phyloP scores from a whole-genome alignment of 2,888 invertebrate genomes.

The Cantharis nigra region DNA sequence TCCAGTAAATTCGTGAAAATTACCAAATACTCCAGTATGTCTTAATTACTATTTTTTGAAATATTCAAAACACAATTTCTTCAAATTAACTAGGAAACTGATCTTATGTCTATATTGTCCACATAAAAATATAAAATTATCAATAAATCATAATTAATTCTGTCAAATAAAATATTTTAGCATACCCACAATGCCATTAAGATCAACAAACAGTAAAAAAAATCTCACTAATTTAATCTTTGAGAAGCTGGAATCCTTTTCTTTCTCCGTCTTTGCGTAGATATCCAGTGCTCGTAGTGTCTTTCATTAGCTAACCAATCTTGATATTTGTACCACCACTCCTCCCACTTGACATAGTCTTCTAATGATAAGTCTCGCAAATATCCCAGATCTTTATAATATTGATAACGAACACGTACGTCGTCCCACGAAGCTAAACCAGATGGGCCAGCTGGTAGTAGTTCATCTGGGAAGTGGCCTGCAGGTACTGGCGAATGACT shows the following conservation, averaged over 20 bases:
- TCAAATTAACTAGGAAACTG: background rate
- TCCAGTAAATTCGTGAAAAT: background rate
- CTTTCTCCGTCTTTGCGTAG: conserved; percentile 52
- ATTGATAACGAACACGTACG: conserved; percentile 83
- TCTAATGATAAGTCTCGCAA: conserved; percentile 76
- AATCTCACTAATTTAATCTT: conserved; percentile 48
- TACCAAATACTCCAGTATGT: background rate
- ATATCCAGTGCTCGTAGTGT: conserved; percentile 74
- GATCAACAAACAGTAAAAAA: background rate
- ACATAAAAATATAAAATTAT: background rate
- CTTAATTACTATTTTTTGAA: background rate
- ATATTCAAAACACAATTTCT: background rate
- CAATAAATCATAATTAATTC: background rate
- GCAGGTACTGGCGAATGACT: conserved; percentile 69
- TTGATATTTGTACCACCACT: conserved; percentile 93
- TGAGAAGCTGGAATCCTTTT: conserved; percentile 51
- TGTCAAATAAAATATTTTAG: background rate
- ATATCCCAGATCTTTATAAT: conserved; percentile 87
- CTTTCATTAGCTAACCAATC: conserved; percentile 87
- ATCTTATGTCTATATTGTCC: background rate
- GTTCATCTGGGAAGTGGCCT: conserved; percentile 80
- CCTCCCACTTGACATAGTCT: conserved; percentile 91
- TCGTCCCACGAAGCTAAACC: conserved; percentile 86
- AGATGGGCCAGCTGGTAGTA: conserved; percentile 73
- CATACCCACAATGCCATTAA: background rate